A percentile compares a stretch with the other conserved stretches of the same genome.
Evolutionary conservation across 30 jellyfish, hydroid and myxozoan species (phyloP).

Genomic region (Cassiopea andromeda): DNA sequence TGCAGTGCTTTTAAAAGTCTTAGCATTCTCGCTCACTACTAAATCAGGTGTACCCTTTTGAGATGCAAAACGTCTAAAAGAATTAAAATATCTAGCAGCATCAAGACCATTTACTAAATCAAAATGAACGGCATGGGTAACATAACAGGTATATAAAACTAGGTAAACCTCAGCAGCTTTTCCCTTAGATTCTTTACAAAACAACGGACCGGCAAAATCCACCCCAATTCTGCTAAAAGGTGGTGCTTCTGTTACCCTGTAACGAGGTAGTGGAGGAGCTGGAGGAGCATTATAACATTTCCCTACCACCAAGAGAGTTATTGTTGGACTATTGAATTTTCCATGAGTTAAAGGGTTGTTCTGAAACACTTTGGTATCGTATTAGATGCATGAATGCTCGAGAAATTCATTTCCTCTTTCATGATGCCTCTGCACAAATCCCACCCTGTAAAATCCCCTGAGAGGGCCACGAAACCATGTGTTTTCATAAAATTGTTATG

Average conservation of each 20-base stretch:
- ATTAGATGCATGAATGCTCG: too few species aligned
- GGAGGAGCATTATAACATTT: constrained; percentile 19
- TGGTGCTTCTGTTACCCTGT: constrained; percentile 51
- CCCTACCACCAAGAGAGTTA: constrained; percentile 9
- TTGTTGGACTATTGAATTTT: too few species aligned
- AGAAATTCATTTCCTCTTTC: too few species aligned
- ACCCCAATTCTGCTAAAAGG: constrained; percentile 59
- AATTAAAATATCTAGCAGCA: constrained; percentile 13
- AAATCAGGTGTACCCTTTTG: constrained; percentile 55
- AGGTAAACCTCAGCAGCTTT: constrained; percentile 22
- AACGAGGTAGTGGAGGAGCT: constrained; percentile 47
- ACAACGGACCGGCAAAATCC: constrained; percentile 68
- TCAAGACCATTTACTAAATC: constrained; percentile 30
- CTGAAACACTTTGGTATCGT: too few species aligned
- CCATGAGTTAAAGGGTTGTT: too few species aligned
- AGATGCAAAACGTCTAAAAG: constrained; percentile 26
- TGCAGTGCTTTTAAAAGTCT: constrained; percentile 54
- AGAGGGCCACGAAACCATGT: too few species aligned
- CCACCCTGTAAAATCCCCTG: too few species aligned
- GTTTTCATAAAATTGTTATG: too few species aligned
- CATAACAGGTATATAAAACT: constrained; percentile 48
- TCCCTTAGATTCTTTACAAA: constrained; percentile 15
- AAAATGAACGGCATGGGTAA: constrained; percentile 60
- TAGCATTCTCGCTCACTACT: constrained; percentile 55
- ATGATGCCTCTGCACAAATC: too few species aligned